A percentile compares a stretch with the other conserved stretches of the same genome.
Evolutionary conservation across 2,797 vertebrate genomes (phyloP).

Genomic region (Melanotaenia nigrans): DNA sequence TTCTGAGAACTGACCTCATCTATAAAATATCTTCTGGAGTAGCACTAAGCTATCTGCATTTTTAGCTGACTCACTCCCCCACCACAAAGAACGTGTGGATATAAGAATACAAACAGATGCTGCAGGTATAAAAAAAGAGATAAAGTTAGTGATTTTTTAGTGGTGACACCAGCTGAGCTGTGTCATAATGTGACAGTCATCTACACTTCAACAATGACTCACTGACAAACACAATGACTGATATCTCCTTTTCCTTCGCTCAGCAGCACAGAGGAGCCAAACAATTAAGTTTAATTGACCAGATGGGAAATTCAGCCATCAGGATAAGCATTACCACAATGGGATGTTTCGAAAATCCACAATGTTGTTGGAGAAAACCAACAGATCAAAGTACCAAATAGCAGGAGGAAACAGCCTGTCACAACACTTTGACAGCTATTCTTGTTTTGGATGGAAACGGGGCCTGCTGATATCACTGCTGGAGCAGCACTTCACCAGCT

Average conservation of each 20-base stretch:
- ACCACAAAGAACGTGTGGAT: background rate
- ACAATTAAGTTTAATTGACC: constrained; percentile 40
- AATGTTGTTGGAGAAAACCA: constrained; percentile 34
- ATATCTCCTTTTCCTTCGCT: constrained; percentile 43
- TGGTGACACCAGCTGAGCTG: constrained; percentile 33
- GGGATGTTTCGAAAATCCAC: constrained; percentile 35
- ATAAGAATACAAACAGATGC: constrained; percentile 11
- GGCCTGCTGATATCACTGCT: constrained; percentile 5
- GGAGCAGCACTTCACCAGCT: constrained; percentile 21
- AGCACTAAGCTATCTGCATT: constrained; percentile 15
- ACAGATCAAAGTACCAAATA: constrained; percentile 27
- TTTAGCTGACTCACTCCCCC: constrained; percentile 44
- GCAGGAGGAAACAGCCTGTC: constrained; percentile 56
- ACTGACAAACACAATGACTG: constrained; percentile 37
- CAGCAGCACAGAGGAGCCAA: constrained; percentile 28
- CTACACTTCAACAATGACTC: constrained; percentile 20
- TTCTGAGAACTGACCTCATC: constrained; percentile 31
- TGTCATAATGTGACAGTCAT: constrained; percentile 18
- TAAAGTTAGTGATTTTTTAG: background rate
- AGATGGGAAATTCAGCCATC: constrained; percentile 48
- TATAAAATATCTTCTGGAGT: constrained; percentile 40
- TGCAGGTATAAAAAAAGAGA: constrained; percentile 1
- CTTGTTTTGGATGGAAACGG: constrained; percentile 43
- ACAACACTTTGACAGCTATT: constrained; percentile 52
- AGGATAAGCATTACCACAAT: constrained; percentile 39